These are phyloP conservation scores for Amyelois transitella DNA, from an alignment of 1,140 invertebrate genomes.

Conservation along the genomic window DNA sequence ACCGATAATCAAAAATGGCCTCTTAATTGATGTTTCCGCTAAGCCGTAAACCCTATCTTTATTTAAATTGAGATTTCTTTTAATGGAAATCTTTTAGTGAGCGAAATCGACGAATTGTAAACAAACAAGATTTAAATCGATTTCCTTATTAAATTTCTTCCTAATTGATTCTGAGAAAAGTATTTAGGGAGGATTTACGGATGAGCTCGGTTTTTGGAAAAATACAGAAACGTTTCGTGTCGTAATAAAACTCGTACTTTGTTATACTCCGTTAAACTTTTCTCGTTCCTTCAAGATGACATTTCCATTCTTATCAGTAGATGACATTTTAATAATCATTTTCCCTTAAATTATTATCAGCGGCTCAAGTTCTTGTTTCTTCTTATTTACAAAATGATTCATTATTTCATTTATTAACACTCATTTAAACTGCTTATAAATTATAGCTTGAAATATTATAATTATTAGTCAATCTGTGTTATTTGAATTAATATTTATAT, in stretches of 20 bases:
- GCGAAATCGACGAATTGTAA: neutral
- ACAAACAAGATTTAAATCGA: neutral
- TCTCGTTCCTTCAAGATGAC: constrained; percentile 34
- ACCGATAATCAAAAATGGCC: constrained; percentile 25
- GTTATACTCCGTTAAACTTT: constrained; percentile 33
- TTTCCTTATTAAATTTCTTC: neutral
- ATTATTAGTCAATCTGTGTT: too few relatives aligned
- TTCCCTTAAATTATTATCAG: constrained; percentile 3
- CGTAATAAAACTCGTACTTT: constrained; percentile 18
- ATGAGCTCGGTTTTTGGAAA: neutral
- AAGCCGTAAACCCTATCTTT: neutral
- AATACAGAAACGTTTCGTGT: neutral
- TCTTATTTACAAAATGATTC: neutral
- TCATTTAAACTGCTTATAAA: too few relatives aligned
- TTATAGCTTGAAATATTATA: too few relatives aligned
- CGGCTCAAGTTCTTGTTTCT: neutral
- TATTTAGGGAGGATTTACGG: neutral
- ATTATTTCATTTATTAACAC: neutral
- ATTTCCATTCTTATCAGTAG: constrained; percentile 25
- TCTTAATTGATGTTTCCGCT: constrained; percentile 7
- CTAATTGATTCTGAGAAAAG: neutral
- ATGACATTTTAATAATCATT: constrained; percentile 31
- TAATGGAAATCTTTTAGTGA: neutral
- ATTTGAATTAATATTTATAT: too few relatives aligned
- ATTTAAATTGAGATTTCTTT: neutral